A percentile compares a stretch with the other conserved stretches of the same genome.
Conservation (phyloP, 2,888 invertebrate genomes). For the Hedychridium roseum region DNA sequence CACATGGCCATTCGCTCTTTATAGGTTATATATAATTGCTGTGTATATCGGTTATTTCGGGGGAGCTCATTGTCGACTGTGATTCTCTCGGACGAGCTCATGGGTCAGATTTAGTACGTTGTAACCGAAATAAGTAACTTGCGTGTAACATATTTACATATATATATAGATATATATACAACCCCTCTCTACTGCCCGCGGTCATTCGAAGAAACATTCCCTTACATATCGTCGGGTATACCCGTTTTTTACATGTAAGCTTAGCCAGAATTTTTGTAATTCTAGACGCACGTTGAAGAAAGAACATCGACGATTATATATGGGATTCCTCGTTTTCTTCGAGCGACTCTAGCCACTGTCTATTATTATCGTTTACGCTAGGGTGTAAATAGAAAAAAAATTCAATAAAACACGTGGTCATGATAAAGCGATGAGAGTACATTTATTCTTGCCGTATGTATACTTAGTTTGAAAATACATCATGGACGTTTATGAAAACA, state of each 20-base stretch:
- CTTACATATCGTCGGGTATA: conserved; percentile 16
- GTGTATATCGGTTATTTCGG: conserved; percentile 22
- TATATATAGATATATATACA: too few species aligned
- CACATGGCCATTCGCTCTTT: conserved; percentile 3
- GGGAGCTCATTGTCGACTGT: conserved; percentile 33
- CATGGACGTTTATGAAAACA: not conserved
- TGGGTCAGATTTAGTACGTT: conserved; percentile 38
- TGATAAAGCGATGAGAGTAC: too few species aligned
- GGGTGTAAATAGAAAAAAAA: conserved; percentile 54
- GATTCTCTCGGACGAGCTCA: conserved; percentile 35
- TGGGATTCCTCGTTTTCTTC: conserved; percentile 43
- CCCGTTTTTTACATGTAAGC: conserved; percentile 18
- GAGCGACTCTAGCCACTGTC: conserved; percentile 52
- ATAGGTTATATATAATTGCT: conserved; percentile 12
- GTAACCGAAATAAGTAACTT: conserved; percentile 37
- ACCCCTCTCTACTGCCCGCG: conserved; percentile 49
- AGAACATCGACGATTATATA: conserved; percentile 12
- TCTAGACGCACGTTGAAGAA: conserved; percentile 5
- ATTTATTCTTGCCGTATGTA: not conserved
- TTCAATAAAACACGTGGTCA: conserved; percentile 16
- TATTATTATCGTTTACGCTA: conserved; percentile 53
- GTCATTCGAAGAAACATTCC: conserved; percentile 47
- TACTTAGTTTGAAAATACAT: not conserved
- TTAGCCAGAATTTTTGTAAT: conserved; percentile 18
- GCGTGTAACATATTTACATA: conserved; percentile 49